Evolutionary conservation across 2,797 vertebrate genomes (phyloP).

Genomic region (Malacoctenus gilli): DNA sequence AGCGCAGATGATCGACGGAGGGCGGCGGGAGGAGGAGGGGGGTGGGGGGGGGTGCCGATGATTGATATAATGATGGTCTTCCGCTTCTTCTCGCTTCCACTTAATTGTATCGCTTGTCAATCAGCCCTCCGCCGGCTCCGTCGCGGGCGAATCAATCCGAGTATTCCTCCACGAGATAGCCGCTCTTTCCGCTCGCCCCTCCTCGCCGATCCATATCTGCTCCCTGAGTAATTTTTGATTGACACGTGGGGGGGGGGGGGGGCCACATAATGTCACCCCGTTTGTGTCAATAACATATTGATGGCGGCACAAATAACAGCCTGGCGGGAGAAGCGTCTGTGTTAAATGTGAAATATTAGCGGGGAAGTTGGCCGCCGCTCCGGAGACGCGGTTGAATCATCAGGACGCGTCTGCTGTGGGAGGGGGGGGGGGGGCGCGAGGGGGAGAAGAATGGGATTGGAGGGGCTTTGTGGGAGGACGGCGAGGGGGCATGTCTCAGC

Average conservation of each 20-base stretch:
- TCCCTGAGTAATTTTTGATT: slow-evolving; percentile 65
- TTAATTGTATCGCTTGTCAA: slow-evolving; percentile 74
- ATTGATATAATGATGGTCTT: slow-evolving; percentile 68
- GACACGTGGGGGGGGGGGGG: slow-evolving; percentile 50
- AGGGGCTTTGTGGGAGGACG: slow-evolving; percentile 26
- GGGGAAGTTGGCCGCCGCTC: slow-evolving; percentile 20
- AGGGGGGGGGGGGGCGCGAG: slow-evolving; percentile 50
- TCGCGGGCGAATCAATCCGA: slow-evolving; percentile 56
- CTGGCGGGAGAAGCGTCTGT: slow-evolving; percentile 53
- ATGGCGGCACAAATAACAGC: slow-evolving; percentile 58
- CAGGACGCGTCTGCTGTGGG: slow-evolving; percentile 34
- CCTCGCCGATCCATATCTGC: slow-evolving; percentile 58
- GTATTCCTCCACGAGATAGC: slow-evolving; percentile 56
- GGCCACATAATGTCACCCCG: slow-evolving; percentile 58
- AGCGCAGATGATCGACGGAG: slow-evolving; percentile 49
- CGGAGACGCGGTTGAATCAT: slow-evolving; percentile 36
- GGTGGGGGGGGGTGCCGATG: slow-evolving; percentile 40
- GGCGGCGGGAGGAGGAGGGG: slow-evolving; percentile 34
- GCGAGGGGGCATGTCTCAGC: slow-evolving; percentile 45
- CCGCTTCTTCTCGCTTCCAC: slow-evolving; percentile 53
- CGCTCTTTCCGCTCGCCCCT: slow-evolving; percentile 42
- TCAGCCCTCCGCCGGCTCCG: slow-evolving; percentile 55
- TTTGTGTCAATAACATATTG: slow-evolving; percentile 70
- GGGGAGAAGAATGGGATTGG: slow-evolving; percentile 46
- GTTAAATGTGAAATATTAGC: slow-evolving; percentile 60